Percentiles rank a stretch among this genome's conserved stretches.
Conservation (phyloP, 64 coral and sea anemone species). For the Trachythela sp. region DNA sequence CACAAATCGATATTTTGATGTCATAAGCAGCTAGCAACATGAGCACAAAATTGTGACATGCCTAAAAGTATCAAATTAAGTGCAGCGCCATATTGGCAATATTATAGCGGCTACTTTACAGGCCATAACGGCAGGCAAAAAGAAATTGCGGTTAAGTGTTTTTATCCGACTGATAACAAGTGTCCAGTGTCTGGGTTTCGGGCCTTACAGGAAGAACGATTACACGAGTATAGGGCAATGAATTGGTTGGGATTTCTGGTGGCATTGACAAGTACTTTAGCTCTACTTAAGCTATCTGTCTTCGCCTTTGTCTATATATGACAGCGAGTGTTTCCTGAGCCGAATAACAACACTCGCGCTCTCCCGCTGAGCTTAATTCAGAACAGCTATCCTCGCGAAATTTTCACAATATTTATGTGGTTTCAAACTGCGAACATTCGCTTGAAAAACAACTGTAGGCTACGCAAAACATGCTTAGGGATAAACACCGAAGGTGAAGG, state of each 20-base stretch:
- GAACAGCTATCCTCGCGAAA: background rate
- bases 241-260: background rate
- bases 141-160: too few species aligned
- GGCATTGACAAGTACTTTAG: background rate
- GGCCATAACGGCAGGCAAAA: too few species aligned
- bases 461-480: background rate
- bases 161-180: too few species aligned
- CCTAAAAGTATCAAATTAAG: background rate
- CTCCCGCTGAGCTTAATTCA: background rate
- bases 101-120: background rate
- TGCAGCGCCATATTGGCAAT: background rate
- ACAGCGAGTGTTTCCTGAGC: background rate
- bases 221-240: background rate
- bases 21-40: background rate
- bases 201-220: background rate
- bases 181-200: too few species aligned
- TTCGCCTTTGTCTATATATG: background rate
- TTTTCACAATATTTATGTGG: background rate
- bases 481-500: background rate
- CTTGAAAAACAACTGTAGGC: background rate
- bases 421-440: background rate
- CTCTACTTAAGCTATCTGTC: constrained; percentile 6
- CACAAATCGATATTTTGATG: background rate
- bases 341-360: background rate
- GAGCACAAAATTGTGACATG: background rate